phyloP scores from a whole-genome alignment of 1,140 invertebrate genomes.

The Zaprionus tsacasi region DNA sequence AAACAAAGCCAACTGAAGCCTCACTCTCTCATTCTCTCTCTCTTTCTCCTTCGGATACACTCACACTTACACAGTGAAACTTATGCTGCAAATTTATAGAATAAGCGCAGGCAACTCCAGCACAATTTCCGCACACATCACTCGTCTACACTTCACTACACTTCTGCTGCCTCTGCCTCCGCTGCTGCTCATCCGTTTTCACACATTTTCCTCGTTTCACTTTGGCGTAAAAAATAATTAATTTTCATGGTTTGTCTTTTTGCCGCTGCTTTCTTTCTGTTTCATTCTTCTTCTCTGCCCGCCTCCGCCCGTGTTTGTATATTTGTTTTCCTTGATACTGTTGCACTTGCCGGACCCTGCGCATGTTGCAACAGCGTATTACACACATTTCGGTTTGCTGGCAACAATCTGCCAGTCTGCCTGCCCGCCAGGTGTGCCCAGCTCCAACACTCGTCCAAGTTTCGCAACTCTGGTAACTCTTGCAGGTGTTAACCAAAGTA shows the following conservation, averaged over 20 bases:
- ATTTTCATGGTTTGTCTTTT: slow-evolving; percentile 64
- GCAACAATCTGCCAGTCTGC: slow-evolving; percentile 7
- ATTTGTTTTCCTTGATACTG: slow-evolving; percentile 1
- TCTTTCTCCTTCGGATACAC: too few species aligned
- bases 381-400: slow-evolving; percentile 28
- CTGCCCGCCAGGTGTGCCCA: slow-evolving; percentile 5
- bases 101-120: slow-evolving; percentile 55
- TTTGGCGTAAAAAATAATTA: slow-evolving; percentile 68
- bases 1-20: slow-evolving; percentile 38
- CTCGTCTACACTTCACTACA: slow-evolving; percentile 55
- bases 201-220: slow-evolving; percentile 34
- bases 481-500: slow-evolving; percentile 63
- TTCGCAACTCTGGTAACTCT: slow-evolving; percentile 6
- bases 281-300: background rate
- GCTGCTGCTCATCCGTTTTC: slow-evolving; percentile 34
- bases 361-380: slow-evolving; percentile 17
- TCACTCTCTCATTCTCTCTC: background rate
- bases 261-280: background rate
- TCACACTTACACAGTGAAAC: background rate
- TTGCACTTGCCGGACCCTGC: slow-evolving; percentile 11
- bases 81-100: slow-evolving; percentile 61
- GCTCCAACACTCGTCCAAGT: background rate
- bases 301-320: slow-evolving; percentile 4
- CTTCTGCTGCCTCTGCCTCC: slow-evolving; percentile 2
- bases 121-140: slow-evolving; percentile 70